These are phyloP conservation scores for Synanthedon formicaeformis DNA, from an alignment of 2,888 invertebrate species.

Conservation along the genomic window DNA sequence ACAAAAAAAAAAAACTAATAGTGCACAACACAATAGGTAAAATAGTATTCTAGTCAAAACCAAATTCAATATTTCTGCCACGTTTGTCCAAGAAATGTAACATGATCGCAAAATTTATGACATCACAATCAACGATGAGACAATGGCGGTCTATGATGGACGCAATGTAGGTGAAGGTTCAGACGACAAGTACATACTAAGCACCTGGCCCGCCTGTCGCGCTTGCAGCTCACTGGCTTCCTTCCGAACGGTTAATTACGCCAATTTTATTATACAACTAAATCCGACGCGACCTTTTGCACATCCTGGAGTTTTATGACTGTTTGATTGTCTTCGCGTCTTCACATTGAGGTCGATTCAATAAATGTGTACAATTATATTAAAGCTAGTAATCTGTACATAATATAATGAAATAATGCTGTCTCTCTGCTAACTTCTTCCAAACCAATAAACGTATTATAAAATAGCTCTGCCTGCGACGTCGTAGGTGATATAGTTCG, in stretches of 20 bases:
- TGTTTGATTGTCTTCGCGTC: not conserved
- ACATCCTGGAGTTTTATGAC: not conserved
- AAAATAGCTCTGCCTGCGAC: no score
- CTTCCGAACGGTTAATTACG: constrained; percentile 12
- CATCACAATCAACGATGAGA: not conserved
- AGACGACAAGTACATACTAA: constrained; percentile 31
- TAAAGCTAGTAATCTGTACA: no score
- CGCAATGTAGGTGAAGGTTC: constrained; percentile 34
- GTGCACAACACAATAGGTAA: no score
- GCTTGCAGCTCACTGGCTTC: constrained; percentile 10
- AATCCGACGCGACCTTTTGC: not conserved
- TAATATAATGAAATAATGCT: no score
- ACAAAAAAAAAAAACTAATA: no score
- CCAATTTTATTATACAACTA: not conserved
- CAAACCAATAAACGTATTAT: no score
- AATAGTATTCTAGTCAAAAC: no score
- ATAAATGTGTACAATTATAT: not conserved
- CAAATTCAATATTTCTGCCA: not conserved
- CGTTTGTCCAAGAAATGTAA: not conserved
- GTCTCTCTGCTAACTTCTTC: no score
- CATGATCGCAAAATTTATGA: not conserved
- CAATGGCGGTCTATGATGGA: not conserved
- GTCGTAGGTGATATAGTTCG: no score
- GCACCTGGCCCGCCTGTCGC: constrained; percentile 9
- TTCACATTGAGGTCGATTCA: not conserved